Evolutionary conservation across 1,140 invertebrate species (phyloP).

Genomic region (Brevipalpus yothersi): DNA sequence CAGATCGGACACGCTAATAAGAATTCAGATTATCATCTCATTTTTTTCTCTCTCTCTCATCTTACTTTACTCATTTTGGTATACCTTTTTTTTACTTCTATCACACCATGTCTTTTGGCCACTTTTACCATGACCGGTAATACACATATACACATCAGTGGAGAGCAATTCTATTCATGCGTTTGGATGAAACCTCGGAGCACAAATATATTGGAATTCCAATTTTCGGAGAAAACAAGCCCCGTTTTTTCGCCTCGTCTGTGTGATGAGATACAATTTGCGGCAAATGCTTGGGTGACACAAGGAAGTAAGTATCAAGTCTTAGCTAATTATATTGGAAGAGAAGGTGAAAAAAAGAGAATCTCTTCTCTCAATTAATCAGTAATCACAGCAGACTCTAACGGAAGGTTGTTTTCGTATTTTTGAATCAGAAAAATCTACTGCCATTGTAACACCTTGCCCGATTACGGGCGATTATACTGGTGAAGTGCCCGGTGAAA

Average conservation of each 20-base stretch:
- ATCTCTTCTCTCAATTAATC: not conserved
- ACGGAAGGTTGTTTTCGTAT: constrained; percentile 8
- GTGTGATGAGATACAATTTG: constrained; percentile 25
- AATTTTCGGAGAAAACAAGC: constrained; percentile 23
- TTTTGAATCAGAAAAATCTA: constrained; percentile 22
- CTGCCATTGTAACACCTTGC: constrained; percentile 30
- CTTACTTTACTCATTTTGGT: not conserved
- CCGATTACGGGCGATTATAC: constrained; percentile 40
- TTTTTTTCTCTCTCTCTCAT: not conserved
- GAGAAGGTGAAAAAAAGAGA: not conserved
- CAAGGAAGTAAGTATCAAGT: constrained; percentile 29
- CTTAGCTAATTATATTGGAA: not conserved
- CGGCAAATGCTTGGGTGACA: constrained; percentile 30
- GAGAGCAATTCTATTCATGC: constrained; percentile 35
- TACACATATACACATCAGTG: constrained; percentile 24
- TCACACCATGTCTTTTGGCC: not conserved
- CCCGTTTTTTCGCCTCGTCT: constrained; percentile 15
- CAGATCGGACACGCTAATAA: no score
- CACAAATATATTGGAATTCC: constrained; percentile 38
- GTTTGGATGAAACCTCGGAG: constrained; percentile 34
- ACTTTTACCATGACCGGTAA: no score
- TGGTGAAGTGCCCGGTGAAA: constrained; percentile 35
- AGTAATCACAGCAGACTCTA: not conserved
- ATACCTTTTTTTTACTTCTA: not conserved
- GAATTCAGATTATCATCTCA: no score